Base-by-base conservation (phyloP, 2,888 invertebrate genomes). In the Callosobruchus maculatus region DNA sequence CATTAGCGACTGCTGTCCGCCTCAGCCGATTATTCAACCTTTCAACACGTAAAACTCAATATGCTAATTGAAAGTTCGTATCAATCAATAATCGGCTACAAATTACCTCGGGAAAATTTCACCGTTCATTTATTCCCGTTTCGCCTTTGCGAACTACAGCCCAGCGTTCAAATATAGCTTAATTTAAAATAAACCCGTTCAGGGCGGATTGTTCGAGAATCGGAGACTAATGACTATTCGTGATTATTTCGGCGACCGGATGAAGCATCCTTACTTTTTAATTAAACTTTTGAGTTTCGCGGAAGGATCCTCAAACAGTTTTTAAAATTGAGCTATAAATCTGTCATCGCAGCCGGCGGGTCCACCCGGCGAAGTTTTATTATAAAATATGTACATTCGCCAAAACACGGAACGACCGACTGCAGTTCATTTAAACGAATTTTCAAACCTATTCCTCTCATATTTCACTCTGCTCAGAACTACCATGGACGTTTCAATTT, bases 261-360 rank as follows among this genome's bases (percentile, higher is more conserved):
- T 49, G 22, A 21, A 68, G 68, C 68, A 21, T 68, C 68, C 68
- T 68, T 21, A 68, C 68, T 68, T 78, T 78, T 78, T 77, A 77
- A 77, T 78, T 77, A 77, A 77, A 74, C 73, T 70, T 73, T 66
- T 77, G 71, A 76, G 77, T 78, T 74, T 77, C 73, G 74, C 73
- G 76, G 69, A 71, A 71, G 75, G 72, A 71, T 73, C 72, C 71
- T 73, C 70, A 70, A 75, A 72, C 74, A 77, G 75, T 77, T 77
- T 78, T 74, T 69, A 72, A 77, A 77, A 77, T 76, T 74, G 74
- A 74, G 73, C 74, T 72, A 73, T 80, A 80, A 80, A 80, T 79
- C 76, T 78, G 80, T 80, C 78, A 77, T 77, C 77, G 22, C 68
- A 22, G 21, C 21, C 21, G 21, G 68, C 21, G 22, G 20, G 49